A percentile compares a stretch with the other conserved stretches of the same genome.
Conservation (phyloP, 2,888 invertebrate species). For the Panorpa germanica region DNA sequence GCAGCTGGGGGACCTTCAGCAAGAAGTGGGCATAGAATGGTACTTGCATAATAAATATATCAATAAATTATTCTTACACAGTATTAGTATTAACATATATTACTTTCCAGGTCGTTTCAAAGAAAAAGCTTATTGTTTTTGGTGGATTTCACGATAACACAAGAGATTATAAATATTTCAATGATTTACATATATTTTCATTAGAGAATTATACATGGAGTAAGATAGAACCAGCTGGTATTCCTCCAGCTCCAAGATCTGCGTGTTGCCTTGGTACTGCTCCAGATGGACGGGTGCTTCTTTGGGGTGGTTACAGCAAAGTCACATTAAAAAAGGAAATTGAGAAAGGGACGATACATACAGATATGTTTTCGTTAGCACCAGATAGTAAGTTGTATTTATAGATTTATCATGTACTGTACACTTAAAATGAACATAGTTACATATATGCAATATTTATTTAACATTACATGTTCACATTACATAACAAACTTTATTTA, state of each 20-base stretch:
- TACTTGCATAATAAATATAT: conserved; percentile 13
- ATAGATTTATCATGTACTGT: conserved; percentile 3
- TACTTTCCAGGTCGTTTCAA: conserved; percentile 53
- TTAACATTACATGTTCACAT: too few relatives aligned
- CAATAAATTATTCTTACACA: too few relatives aligned
- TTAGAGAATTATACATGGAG: conserved; percentile 63
- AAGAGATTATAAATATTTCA: conserved; percentile 71
- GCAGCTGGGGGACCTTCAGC: conserved; percentile 63
- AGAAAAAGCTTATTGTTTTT: conserved; percentile 66
- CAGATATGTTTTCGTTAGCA: conserved; percentile 45
- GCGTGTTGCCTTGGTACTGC: conserved; percentile 39
- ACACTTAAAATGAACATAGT: conserved; percentile 4
- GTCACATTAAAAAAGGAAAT: conserved; percentile 52
- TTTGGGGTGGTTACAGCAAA: conserved; percentile 66
- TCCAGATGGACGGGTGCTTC: conserved; percentile 39
- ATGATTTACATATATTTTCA: conserved; percentile 69
- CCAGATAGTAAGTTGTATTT: conserved; percentile 42
- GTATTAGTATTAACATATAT: too few relatives aligned
- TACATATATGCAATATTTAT: too few relatives aligned
- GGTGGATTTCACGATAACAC: conserved; percentile 87
- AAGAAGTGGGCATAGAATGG: conserved; percentile 44
- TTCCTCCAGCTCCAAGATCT: conserved; percentile 45
- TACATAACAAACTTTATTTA: too few relatives aligned
- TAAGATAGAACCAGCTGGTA: conserved; percentile 44
- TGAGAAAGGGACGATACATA: conserved; percentile 49